Conservation (phyloP, 2,113 vertebrate genomes). For the Phylloscopus trochiloides region DNA sequence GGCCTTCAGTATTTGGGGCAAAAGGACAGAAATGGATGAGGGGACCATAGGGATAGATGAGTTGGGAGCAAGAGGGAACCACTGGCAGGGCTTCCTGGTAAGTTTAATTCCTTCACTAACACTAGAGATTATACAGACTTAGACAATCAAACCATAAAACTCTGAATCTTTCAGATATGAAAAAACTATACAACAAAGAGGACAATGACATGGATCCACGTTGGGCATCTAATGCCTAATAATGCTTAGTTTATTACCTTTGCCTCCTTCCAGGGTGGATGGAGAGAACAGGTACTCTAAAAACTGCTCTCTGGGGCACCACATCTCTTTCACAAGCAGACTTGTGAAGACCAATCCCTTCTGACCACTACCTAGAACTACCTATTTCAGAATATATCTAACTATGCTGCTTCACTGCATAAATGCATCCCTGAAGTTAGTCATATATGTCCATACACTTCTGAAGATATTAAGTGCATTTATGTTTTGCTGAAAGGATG, state of each 20-base stretch:
- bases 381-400: neutral
- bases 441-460: neutral
- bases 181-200: neutral
- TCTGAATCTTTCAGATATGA: neutral
- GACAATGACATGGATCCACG: neutral
- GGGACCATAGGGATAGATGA: neutral
- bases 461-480: neutral
- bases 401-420: neutral
- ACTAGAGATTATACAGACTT: neutral
- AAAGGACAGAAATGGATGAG: neutral
- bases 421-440: neutral
- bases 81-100: neutral
- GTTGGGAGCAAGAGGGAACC: neutral
- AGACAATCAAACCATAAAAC: neutral
- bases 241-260: neutral
- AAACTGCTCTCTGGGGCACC: neutral
- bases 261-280: neutral
- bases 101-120: neutral
- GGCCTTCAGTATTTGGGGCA: neutral
- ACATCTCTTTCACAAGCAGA: neutral
- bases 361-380: neutral
- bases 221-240: neutral
- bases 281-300: neutral
- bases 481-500: neutral
- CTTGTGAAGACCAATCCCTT: neutral